Conservation (phyloP, 1,140 invertebrate genomes). For the Panagrolaimus sp. region DNA sequence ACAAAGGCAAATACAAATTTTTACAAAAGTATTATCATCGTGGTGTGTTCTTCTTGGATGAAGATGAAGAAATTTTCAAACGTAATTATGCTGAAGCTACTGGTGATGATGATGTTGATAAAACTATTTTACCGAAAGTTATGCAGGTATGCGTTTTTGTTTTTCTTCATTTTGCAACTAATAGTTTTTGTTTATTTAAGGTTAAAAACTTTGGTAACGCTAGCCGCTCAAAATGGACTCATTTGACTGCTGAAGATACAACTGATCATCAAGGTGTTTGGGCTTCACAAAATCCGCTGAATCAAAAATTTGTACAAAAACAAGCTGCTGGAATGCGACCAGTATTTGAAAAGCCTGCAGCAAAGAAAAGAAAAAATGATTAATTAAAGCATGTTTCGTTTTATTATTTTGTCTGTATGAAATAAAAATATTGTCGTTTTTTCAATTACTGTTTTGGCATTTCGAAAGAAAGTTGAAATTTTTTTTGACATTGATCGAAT, state of each 20-base stretch:
- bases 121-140: constrained; percentile 94
- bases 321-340: constrained; percentile 92
- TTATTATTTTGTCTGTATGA: no score
- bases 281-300: constrained; percentile 80
- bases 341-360: constrained; percentile 76
- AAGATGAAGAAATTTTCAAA: constrained; percentile 85
- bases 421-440: no score
- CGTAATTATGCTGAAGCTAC: constrained; percentile 93
- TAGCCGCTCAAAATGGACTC: constrained; percentile 96
- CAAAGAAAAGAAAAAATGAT: constrained; percentile 59
- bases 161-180: background rate
- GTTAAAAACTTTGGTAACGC: constrained; percentile 99
- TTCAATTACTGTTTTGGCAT: no score
- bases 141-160: constrained; percentile 73
- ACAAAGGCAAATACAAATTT: constrained; percentile 98
- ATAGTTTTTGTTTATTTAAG: constrained; percentile 59
- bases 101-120: constrained; percentile 97
- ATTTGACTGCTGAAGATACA: constrained; percentile 97
- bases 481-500: no score
- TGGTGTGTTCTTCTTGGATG: constrained; percentile 93
- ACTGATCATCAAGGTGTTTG: constrained; percentile 95
- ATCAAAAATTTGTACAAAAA: constrained; percentile 80
- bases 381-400: no score
- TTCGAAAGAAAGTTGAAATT: no score
- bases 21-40: constrained; percentile 99